Evolutionary conservation across 2,113 vertebrate genomes (phyloP).

Genomic region (Corythoichthys haematopterus): DNA sequence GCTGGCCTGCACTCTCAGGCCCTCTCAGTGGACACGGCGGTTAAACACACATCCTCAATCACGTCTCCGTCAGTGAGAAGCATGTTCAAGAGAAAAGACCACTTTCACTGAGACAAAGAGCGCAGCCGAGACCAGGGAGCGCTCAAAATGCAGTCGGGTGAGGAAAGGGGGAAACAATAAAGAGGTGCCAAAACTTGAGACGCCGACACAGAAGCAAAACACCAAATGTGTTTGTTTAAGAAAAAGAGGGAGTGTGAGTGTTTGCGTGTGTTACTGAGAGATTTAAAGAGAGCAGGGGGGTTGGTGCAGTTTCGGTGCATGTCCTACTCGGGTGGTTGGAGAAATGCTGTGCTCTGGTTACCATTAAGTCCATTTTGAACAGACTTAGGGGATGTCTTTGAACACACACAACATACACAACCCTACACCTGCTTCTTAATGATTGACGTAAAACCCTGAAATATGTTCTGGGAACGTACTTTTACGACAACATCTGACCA

Average conservation of each 20-base stretch:
- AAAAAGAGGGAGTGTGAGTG: conserved; percentile 7
- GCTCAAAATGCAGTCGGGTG: conserved; percentile 8
- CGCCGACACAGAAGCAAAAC: conserved; percentile 15
- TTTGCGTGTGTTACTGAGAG: conserved; percentile 13
- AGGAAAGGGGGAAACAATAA: conserved; percentile 5
- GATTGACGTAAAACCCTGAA: neutral
- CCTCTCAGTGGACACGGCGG: conserved; percentile 63
- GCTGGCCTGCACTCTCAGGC: conserved; percentile 48
- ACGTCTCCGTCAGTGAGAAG: conserved; percentile 66
- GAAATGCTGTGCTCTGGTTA: conserved; percentile 66
- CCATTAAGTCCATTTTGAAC: conserved; percentile 59
- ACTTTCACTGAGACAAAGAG: conserved; percentile 29
- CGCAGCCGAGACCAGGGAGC: conserved; percentile 8
- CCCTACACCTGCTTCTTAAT: neutral
- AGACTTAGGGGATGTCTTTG: conserved; percentile 41
- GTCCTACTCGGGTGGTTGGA: conserved; percentile 45
- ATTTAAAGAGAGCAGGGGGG: conserved; percentile 29
- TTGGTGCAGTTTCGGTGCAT: conserved; percentile 34
- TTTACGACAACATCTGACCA: neutral
- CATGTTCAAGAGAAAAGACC: conserved; percentile 45
- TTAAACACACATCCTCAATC: conserved; percentile 76
- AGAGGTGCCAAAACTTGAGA: conserved; percentile 27
- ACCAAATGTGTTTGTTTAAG: conserved; percentile 5
- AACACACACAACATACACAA: conserved; percentile 34
- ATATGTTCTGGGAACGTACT: neutral